Base-by-base conservation (phyloP, 2,113 vertebrate genomes). In the Albula goreensis region DNA sequence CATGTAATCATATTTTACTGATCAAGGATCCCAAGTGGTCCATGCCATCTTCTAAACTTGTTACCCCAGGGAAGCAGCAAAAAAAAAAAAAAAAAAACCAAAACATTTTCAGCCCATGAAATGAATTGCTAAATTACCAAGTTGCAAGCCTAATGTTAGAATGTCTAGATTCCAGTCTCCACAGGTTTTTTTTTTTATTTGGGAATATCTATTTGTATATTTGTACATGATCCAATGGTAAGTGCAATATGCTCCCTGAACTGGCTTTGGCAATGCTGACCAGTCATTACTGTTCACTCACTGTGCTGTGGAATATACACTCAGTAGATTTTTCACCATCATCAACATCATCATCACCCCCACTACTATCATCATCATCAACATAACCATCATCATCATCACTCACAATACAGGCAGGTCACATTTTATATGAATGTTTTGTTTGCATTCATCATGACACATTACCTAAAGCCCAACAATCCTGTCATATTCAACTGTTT, bases 241-340 rank as follows among this genome's bases (percentile, higher is more conserved):
- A 77, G 60, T 56, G 77, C 41, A 57, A 19, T 85, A 41, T 85
- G 52, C 48, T 57, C 84, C 78, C 15, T 12, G 84, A 13, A 80
- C 31, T 78, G 52, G 84, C 74, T 80, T 48, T 85, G 84, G 84
- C 84, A 49, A 22, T 12, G 15, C 53, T 48, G 52, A 8, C 10
- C 77, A 11, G 15, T 85, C 19, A 49, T 85, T 85, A 60, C 17
- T 48, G 31, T 41, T 77, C 13, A 4, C n/a, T 74, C 6, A 1
- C 70, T 9, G 66, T 77, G 50, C 66, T 41, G 31, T 66, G 19
- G 12, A 25, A 56, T 49, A 80, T 41, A 80, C 74, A 17, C 53
- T 77, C 77, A 5, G 50, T 31, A 74, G 0, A 70, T n/a, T 17
- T 79, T 10, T 50, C 74, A 8, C 10, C 84, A 85, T n/a, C 2